Evolutionary conservation across 2,113 vertebrate genomes (phyloP).

Genomic region (Ia io): DNA sequence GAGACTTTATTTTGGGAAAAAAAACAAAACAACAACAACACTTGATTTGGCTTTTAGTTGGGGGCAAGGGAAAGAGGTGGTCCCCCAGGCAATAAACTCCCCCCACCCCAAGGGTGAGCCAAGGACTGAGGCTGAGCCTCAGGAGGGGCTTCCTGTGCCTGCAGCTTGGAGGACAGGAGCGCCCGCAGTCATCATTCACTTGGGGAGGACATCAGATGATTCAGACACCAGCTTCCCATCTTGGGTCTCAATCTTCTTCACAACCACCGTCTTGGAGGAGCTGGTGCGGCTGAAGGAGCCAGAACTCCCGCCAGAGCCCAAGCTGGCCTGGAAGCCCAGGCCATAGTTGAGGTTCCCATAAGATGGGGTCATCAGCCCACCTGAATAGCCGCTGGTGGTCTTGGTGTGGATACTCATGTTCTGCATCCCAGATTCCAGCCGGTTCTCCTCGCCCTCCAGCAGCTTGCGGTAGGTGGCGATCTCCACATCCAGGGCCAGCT

Average conservation of each 20-base stretch:
- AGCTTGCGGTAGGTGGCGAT: slow-evolving; percentile 84
- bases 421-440: slow-evolving; percentile 79
- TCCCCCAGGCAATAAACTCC: background rate
- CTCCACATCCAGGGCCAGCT: slow-evolving; percentile 82
- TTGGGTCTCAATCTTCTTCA: slow-evolving; percentile 95
- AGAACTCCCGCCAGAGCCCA: background rate
- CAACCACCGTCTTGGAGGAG: slow-evolving; percentile 86
- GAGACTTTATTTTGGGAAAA: slow-evolving; percentile 66
- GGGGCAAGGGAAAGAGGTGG: background rate
- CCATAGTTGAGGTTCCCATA: background rate
- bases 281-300: slow-evolving; percentile 10
- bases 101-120: background rate
- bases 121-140: background rate
- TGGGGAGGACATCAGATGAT: slow-evolving; percentile 87
- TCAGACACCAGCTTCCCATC: slow-evolving; percentile 91
- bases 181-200: slow-evolving; percentile 37
- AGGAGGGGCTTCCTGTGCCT: background rate
- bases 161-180: background rate
- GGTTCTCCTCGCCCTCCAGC: slow-evolving; percentile 83
- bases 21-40: background rate
- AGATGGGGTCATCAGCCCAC: slow-evolving; percentile 63
- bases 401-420: slow-evolving; percentile 81
- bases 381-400: slow-evolving; percentile 73
- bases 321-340: background rate
- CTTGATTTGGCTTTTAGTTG: background rate